Conservation (phyloP, 2,113 vertebrate genomes). For the Sylvietta virens region DNA sequence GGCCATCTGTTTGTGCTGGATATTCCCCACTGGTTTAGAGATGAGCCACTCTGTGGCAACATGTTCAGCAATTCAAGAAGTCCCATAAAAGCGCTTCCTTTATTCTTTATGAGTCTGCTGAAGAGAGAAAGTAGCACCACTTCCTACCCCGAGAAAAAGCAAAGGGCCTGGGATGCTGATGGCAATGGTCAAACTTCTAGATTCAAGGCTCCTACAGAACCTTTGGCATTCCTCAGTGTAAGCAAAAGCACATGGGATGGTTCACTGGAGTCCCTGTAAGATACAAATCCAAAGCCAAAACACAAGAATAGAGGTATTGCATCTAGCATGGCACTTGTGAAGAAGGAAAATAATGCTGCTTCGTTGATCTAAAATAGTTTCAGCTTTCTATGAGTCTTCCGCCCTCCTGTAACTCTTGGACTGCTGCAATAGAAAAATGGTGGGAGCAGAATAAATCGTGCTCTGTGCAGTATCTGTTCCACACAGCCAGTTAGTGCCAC, state of each 20-base stretch:
- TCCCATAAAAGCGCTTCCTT: background rate
- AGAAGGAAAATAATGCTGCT: background rate
- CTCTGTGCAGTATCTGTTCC: background rate
- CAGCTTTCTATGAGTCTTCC: background rate
- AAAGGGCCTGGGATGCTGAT: background rate
- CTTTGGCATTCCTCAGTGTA: background rate
- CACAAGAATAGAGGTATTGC: background rate
- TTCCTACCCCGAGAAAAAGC: background rate
- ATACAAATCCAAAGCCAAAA: background rate
- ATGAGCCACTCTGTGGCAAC: background rate
- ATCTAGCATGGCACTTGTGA: background rate
- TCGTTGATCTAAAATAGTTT: background rate
- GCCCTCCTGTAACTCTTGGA: background rate
- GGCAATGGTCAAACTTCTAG: background rate
- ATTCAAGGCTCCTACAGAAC: background rate
- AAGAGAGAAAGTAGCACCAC: background rate
- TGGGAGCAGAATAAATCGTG: background rate
- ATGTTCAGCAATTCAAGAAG: background rate
- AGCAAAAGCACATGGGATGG: background rate
- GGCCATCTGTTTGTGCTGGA: slow-evolving; percentile 5
- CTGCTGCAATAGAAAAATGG: background rate
- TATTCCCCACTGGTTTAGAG: background rate
- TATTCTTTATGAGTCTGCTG: background rate
- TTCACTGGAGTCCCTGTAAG: background rate
- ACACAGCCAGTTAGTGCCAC: background rate